A percentile compares a stretch with the other conserved stretches of the same genome.
These are phyloP conservation scores for Hippocampus abdominalis DNA, from an alignment of 2,113 vertebrate genomes.

Conservation along the genomic window DNA sequence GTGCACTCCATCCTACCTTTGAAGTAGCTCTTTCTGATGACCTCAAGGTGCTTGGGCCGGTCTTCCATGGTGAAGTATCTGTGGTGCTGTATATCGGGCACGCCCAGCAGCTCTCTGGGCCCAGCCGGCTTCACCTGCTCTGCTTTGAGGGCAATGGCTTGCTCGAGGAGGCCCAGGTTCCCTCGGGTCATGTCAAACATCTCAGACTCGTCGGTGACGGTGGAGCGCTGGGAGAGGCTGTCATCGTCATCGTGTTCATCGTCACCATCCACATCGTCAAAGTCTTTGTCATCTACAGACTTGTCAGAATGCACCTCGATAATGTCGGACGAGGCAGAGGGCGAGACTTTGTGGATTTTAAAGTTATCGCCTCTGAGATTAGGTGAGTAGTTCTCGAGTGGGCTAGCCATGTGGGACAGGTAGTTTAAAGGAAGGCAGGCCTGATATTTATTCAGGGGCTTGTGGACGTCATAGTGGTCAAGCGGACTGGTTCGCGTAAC, in stretches of 20 bases:
- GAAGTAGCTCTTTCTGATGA: conserved; percentile 86
- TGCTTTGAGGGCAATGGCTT: conserved; percentile 94
- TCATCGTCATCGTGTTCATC: conserved; percentile 83
- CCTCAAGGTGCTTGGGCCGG: conserved; percentile 82
- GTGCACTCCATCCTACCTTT: conserved; percentile 74
- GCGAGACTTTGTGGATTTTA: conserved; percentile 51
- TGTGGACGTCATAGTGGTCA: conserved; percentile 36
- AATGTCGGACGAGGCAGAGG: conserved; percentile 73
- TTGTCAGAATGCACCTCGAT: conserved; percentile 86
- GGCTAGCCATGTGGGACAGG: conserved; percentile 65
- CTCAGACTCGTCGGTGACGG: conserved; percentile 86
- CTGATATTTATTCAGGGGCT: conserved; percentile 42
- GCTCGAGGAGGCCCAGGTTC: conserved; percentile 93
- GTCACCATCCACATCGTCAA: conserved; percentile 72
- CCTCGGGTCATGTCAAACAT: conserved; percentile 94
- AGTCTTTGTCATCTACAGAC: conserved; percentile 80
- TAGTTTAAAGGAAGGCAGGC: conserved; percentile 48
- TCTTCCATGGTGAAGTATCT: conserved; percentile 83
- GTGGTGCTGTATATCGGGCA: conserved; percentile 76
- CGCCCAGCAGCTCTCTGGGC: conserved; percentile 75
- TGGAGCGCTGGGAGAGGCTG: conserved; percentile 80
- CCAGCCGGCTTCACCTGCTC: conserved; percentile 83
- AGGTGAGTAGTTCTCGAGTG: conserved; percentile 55
- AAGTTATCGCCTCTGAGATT: conserved; percentile 42
- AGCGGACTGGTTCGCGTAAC: conserved; percentile 24